phyloP scores from a whole-genome alignment of 2,888 invertebrate genomes.

The Schrankia costaestrigalis region DNA sequence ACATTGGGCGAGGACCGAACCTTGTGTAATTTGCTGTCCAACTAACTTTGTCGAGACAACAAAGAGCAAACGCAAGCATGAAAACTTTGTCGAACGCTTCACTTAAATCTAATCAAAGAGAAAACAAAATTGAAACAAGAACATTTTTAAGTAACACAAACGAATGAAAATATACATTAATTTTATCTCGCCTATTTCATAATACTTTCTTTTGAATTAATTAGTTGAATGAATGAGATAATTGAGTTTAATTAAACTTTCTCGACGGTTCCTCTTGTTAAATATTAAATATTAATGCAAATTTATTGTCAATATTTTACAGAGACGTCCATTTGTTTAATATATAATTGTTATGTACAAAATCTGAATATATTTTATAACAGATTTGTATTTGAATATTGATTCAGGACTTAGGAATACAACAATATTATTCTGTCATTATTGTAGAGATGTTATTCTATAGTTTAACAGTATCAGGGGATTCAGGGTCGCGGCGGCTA shows the following conservation, averaged over 20 bases:
- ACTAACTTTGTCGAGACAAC: constrained; percentile 5
- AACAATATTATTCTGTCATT: no score
- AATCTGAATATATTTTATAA: no score
- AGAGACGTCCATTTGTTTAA: no score
- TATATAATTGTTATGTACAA: no score
- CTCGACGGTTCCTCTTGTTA: constrained; percentile 12
- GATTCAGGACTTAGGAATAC: no score
- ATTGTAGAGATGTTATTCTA: no score
- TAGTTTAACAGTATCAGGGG: no score
- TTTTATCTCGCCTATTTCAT: constrained; percentile 4
- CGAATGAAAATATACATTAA: constrained; percentile 2
- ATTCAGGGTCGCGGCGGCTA: no score
- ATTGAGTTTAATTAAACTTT: constrained; percentile 27
- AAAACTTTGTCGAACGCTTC: neutral
- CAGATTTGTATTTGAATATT: no score
- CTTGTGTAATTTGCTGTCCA: constrained; percentile 19
- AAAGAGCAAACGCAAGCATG: neutral
- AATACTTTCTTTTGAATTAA: constrained; percentile 21
- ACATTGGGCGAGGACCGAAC: constrained; percentile 9
- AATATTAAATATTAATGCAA: no score
- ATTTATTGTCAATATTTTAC: constrained; percentile 15
- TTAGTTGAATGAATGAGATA: constrained; percentile 18
- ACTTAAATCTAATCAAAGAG: constrained; percentile 1
- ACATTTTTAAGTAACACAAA: neutral
- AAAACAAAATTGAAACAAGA: neutral